A percentile compares a stretch with the other conserved stretches of the same genome.
phyloP scores from a whole-genome alignment of 2,113 vertebrate genomes.

The Oreochromis niloticus region DNA sequence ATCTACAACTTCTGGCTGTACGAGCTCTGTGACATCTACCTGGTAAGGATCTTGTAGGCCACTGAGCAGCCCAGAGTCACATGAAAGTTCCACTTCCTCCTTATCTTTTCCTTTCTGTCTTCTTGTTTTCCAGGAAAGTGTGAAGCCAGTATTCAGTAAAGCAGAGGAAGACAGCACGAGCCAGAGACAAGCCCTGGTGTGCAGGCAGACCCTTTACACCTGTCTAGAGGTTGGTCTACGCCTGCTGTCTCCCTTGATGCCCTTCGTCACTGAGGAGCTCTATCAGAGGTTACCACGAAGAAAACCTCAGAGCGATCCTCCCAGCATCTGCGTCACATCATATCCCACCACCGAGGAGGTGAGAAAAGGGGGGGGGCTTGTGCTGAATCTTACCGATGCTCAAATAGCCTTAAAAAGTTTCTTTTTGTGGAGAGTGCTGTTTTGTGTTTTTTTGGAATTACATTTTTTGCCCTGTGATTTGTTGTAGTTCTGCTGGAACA shows the following conservation, averaged over 20 bases:
- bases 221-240: slow-evolving; percentile 83
- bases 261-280: slow-evolving; percentile 85
- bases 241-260: slow-evolving; percentile 86
- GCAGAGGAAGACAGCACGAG: slow-evolving; percentile 51
- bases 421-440: background rate
- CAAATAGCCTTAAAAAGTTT: background rate
- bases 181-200: slow-evolving; percentile 55
- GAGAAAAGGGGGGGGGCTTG: background rate
- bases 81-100: background rate
- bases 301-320: slow-evolving; percentile 56
- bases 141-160: slow-evolving; percentile 80
- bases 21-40: slow-evolving; percentile 87
- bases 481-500: slow-evolving; percentile 81
- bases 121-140: slow-evolving; percentile 73
- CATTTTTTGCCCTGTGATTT: background rate
- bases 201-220: slow-evolving; percentile 83
- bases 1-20: slow-evolving; percentile 94
- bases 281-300: slow-evolving; percentile 83
- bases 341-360: slow-evolving; percentile 81
- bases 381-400: background rate
- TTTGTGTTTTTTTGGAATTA: background rate
- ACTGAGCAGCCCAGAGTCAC: background rate
- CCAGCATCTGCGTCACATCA: slow-evolving; percentile 77
- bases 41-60: slow-evolving; percentile 64
- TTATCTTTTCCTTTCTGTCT: background rate